phyloP scores from a whole-genome alignment of 2,113 vertebrate genomes.

The Aplodontia rufa region DNA sequence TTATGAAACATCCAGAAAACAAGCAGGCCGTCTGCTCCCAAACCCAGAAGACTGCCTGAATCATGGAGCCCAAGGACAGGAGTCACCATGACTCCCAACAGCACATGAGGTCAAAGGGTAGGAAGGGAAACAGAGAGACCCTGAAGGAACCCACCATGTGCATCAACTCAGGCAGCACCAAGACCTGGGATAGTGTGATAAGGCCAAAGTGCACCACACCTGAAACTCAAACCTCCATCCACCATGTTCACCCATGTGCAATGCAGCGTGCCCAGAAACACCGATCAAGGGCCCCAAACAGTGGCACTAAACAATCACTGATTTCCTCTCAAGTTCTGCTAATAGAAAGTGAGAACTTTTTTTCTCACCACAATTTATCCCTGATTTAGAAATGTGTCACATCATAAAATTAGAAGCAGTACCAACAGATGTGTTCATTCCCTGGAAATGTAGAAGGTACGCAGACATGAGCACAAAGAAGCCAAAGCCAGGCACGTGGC shows the following conservation, averaged over 20 bases:
- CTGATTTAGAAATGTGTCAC: not conserved
- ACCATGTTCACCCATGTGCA: not conserved
- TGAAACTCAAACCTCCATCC: fast-evolving
- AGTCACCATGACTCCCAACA: no score
- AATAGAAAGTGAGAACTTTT: not conserved
- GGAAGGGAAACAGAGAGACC: not conserved
- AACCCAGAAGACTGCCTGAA: not conserved
- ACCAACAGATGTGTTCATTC: fast-evolving
- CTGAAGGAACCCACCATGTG: not conserved
- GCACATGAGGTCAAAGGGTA: no score
- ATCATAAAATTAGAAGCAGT: not conserved
- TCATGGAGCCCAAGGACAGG: not conserved
- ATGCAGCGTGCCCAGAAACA: not conserved
- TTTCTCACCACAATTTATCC: not conserved
- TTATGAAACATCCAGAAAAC: no score
- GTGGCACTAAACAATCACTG: not conserved
- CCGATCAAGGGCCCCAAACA: not conserved
- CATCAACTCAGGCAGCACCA: not conserved
- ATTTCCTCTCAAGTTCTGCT: not conserved
- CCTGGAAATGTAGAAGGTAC: not conserved
- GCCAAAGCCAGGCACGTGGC: not conserved
- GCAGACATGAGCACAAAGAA: not conserved
- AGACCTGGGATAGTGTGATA: fast-evolving
- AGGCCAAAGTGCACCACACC: not conserved
- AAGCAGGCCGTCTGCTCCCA: not conserved